phyloP scores from a whole-genome alignment of 2,113 vertebrate species.

The Etia nguti region DNA sequence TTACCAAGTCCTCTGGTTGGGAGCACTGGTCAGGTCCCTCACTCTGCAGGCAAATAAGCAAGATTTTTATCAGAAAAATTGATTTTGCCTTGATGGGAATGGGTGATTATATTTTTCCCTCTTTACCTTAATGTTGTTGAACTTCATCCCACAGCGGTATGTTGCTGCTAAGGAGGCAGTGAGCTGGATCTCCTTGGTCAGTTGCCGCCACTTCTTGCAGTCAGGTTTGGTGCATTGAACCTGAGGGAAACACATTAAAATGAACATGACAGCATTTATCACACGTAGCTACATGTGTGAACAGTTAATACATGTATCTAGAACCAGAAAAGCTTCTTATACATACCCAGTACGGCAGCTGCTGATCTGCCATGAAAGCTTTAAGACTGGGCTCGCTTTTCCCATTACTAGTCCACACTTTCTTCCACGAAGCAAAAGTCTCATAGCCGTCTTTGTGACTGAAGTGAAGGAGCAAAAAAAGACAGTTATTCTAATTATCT shows the following conservation, averaged over 20 bases:
- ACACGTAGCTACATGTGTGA: background rate
- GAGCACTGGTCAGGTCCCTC: conserved; percentile 89
- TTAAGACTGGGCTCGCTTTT: conserved; percentile 97
- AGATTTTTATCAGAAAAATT: background rate
- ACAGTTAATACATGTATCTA: background rate
- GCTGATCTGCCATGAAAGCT: conserved; percentile 98
- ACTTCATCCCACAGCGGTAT: conserved; percentile 92
- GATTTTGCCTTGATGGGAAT: background rate
- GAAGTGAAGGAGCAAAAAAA: background rate
- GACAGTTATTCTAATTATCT: background rate
- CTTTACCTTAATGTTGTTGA: conserved; percentile 84
- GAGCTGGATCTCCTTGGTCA: conserved; percentile 93
- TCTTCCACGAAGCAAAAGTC: conserved; percentile 89
- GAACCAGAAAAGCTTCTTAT: background rate
- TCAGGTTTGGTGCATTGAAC: conserved; percentile 90
- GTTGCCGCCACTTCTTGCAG: conserved; percentile 94
- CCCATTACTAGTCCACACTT: conserved; percentile 94
- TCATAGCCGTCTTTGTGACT: conserved; percentile 99
- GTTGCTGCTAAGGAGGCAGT: conserved; percentile 83
- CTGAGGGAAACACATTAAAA: conserved; percentile 52
- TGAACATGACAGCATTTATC: background rate
- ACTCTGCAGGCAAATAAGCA: conserved; percentile 65
- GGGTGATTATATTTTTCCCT: background rate
- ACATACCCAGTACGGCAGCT: conserved; percentile 94
- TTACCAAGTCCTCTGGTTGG: conserved; percentile 93